A percentile compares a stretch with the other conserved stretches of the same genome.
Conservation (phyloP, 2,888 invertebrate species). For the Meiosimyza platycephala region DNA sequence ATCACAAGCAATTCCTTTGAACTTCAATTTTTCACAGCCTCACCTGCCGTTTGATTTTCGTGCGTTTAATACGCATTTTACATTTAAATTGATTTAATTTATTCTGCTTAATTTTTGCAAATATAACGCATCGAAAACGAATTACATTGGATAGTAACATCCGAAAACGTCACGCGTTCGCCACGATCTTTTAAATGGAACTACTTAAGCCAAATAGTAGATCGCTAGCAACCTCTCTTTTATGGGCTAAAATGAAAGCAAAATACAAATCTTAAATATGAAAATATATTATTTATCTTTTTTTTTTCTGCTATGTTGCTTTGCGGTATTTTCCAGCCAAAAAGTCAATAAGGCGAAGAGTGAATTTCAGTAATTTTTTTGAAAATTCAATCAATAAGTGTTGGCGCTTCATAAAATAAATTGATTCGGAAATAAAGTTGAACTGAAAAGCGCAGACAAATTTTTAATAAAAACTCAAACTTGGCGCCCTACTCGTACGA, state of each 20-base stretch:
- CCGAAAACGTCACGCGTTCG: conserved; percentile 5
- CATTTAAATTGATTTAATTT: too few species aligned
- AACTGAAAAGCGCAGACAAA: too few species aligned
- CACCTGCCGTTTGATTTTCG: conserved; percentile 29
- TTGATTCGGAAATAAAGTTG: not conserved
- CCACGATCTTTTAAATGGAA: conserved; percentile 17
- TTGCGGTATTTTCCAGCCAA: not conserved
- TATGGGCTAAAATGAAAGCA: too few species aligned
- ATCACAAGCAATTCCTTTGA: not conserved
- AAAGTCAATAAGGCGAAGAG: not conserved
- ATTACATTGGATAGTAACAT: too few species aligned
- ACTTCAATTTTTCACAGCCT: not conserved
- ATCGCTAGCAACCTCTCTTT: not conserved
- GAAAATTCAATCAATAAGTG: not conserved
- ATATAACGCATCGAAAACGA: too few species aligned
- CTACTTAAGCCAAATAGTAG: conserved; percentile 22
- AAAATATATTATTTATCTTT: not conserved
- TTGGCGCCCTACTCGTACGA: too few species aligned
- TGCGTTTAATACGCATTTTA: conserved; percentile 32
- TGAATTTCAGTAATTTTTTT: not conserved
- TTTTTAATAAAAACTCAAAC: too few species aligned
- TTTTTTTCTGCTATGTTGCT: not conserved
- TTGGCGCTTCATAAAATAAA: not conserved
- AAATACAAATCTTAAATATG: too few species aligned
- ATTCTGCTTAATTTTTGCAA: too few species aligned